Evolutionary conservation across 64 coral and sea anemone genomes (phyloP), one percentile per base, ranked within the genome.

Genomic region (Montipora capricornis): DNA sequence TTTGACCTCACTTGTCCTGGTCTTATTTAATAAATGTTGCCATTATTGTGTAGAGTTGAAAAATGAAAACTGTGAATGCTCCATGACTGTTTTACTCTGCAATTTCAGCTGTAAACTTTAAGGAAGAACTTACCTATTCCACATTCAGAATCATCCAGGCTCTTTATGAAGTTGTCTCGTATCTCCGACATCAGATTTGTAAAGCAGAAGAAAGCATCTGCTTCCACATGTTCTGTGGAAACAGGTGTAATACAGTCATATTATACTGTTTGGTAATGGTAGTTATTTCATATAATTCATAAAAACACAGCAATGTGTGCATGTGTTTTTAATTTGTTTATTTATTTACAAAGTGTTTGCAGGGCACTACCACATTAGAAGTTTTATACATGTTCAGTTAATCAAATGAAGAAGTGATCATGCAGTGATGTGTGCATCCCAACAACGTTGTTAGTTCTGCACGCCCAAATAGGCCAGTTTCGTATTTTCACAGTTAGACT

Each of bases 121-220:
- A 26, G n/a, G 61, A 64, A 64, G 61, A 20, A 90, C 94, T 76
- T 70, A 98, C 96, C 96, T 87, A 98, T 98, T 73, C 96, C 96
- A 87, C 93, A 95, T 59, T 87, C 96, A 44, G 96, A 98, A 89
- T 98, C 96, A 82, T 98, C 96, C 22, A 98, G 82, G 66, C 70
- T 95, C 76, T 98, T 98, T 6, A 98, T 98, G 52, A 98, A 98
- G 79, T 95, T 98, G 87, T 98, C 96, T 90, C 96, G 89, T 29
- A 98, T 98, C 90, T 98, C 96, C 5, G 96, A 98, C 96, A 98
- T 98, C 26, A 98, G 79, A 29, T 98, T 89, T 13, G 96, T 98
- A 77, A 98, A 98, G 85, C 96, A 98, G 90, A 98, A 98, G 89
- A 98, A 98, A 2, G 96, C 91, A 88, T 98, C 96, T 87, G 96